Evolutionary conservation across 2,888 invertebrate species (phyloP).

Genomic region (Cloeon dipterum): DNA sequence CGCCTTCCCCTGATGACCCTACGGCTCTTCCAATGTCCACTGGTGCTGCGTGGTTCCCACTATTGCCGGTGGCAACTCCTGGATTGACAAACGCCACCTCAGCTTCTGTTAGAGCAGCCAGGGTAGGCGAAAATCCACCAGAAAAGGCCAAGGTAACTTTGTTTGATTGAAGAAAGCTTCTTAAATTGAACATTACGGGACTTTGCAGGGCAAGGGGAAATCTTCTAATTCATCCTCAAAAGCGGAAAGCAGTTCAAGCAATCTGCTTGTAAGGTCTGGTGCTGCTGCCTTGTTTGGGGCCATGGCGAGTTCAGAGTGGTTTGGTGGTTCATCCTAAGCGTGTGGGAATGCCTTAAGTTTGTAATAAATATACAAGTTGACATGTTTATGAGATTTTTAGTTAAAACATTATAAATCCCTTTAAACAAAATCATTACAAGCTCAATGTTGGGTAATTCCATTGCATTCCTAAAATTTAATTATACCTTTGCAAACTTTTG

Average conservation of each 20-base stretch:
- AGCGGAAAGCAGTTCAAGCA: neutral
- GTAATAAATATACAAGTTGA: no score
- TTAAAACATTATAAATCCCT: no score
- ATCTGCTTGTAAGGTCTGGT: neutral
- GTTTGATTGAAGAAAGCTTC: neutral
- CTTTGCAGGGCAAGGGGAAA: neutral
- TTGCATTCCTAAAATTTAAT: no score
- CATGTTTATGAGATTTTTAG: no score
- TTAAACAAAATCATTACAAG: no score
- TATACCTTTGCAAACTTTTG: no score
- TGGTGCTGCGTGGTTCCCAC: neutral
- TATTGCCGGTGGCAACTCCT: neutral
- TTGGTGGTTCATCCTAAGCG: neutral
- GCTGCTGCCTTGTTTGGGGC: neutral
- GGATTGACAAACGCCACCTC: neutral
- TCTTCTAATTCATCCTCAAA: neutral
- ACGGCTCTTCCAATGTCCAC: neutral
- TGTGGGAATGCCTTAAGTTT: no score
- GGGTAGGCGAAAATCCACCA: neutral
- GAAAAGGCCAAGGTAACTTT: neutral
- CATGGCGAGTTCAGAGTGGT: constrained; percentile 1
- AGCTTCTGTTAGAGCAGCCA: neutral
- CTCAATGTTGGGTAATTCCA: no score
- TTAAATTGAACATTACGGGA: no score
- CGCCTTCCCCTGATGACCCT: neutral